phyloP scores from a whole-genome alignment of 2,888 invertebrate genomes.

The Torymus texanus region DNA sequence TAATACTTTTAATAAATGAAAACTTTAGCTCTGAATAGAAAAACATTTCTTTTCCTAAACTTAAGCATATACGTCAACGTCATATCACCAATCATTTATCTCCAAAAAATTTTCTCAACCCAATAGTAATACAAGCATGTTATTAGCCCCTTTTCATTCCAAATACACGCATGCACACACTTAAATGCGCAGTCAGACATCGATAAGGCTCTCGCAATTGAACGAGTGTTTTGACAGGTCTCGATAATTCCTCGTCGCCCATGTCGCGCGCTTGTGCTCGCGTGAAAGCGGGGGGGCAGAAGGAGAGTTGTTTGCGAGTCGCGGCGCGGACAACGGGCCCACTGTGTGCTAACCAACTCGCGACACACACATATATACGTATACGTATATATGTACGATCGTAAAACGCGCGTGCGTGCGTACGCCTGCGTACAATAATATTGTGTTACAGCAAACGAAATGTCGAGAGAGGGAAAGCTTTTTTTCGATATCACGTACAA shows the following conservation, averaged over 20 bases:
- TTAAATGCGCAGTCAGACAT: constrained; percentile 45
- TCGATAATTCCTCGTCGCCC: constrained; percentile 63
- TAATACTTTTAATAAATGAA: no score
- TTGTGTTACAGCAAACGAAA: constrained; percentile 49
- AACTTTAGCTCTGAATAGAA: no score
- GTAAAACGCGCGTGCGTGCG: no score
- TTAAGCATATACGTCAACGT: no score
- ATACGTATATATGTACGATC: no score
- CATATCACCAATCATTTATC: no score
- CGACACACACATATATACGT: neutral
- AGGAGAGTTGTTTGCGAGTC: neutral
- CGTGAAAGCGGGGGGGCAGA: neutral
- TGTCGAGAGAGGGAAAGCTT: neutral
- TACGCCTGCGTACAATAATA: constrained; percentile 19
- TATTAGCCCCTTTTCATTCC: no score
- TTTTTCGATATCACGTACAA: constrained; percentile 3
- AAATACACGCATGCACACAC: no score
- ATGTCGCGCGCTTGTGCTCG: constrained; percentile 57
- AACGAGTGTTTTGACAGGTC: constrained; percentile 65
- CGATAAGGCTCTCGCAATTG: constrained; percentile 56
- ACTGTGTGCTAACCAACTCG: constrained; percentile 16
- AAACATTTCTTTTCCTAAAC: no score
- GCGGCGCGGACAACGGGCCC: constrained; percentile 55
- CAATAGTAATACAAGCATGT: no score
- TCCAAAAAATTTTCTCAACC: no score